Percentiles rank a stretch among this genome's conserved stretches.
These are phyloP conservation scores for Riparia riparia DNA, from an alignment of 2,113 vertebrate genomes.

Conservation along the genomic window DNA sequence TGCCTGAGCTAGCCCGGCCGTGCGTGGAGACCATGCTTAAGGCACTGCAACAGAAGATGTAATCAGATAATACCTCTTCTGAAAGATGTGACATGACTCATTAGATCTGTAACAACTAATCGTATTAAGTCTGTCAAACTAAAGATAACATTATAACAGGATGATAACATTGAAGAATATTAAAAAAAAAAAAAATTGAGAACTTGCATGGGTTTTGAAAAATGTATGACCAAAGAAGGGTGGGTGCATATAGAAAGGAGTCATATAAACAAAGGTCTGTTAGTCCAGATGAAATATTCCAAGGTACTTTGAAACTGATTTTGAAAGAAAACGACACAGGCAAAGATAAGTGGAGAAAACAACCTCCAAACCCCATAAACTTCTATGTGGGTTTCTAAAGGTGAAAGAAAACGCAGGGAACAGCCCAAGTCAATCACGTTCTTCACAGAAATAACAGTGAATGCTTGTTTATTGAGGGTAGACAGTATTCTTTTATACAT, in stretches of 20 bases:
- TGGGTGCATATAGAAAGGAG: neutral
- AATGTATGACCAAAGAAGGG: neutral
- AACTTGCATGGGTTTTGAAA: neutral
- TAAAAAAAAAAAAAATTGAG: neutral
- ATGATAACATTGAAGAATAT: neutral
- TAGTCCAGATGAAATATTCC: neutral
- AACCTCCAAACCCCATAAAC: fast-evolving
- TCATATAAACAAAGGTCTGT: neutral
- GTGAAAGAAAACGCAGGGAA: too few relatives aligned
- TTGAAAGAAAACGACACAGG: neutral
- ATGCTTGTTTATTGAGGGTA: too few relatives aligned
- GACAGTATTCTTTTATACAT: too few relatives aligned
- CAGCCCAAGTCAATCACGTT: too few relatives aligned
- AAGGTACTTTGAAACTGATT: neutral
- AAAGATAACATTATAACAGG: neutral
- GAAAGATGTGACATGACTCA: neutral
- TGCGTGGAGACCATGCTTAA: too few relatives aligned
- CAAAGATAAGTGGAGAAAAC: neutral
- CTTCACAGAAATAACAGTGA: too few relatives aligned
- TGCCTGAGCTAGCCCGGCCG: too few relatives aligned
- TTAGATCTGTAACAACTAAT: neutral
- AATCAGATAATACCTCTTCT: neutral
- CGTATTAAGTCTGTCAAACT: neutral
- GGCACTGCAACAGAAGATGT: neutral
- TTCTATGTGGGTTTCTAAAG: neutral